Conservation (phyloP, 1,140 invertebrate species). For the Littorina saxatilis region DNA sequence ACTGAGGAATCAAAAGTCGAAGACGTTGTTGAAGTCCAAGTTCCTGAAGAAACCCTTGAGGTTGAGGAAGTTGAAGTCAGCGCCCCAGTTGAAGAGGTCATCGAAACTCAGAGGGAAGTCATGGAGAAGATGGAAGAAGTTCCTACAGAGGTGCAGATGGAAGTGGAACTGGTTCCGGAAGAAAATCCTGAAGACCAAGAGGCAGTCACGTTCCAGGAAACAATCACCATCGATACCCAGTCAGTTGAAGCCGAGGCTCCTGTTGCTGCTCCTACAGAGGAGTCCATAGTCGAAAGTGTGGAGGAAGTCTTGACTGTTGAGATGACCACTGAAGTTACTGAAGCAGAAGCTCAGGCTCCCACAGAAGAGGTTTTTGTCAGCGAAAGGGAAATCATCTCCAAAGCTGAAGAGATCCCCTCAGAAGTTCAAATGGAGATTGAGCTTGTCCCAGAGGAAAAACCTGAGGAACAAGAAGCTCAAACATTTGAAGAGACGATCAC, state of each 20-base stretch:
- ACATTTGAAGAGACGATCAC: slow-evolving; percentile 41
- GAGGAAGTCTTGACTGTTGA: slow-evolving; percentile 43
- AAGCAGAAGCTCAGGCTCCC: slow-evolving; percentile 40
- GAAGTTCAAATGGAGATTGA: slow-evolving; percentile 42
- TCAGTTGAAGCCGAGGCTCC: slow-evolving; percentile 29
- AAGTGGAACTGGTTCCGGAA: slow-evolving; percentile 37
- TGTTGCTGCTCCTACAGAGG: not conserved
- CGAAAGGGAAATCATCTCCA: slow-evolving; percentile 39
- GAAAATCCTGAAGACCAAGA: slow-evolving; percentile 39
- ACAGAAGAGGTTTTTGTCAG: slow-evolving; percentile 42
- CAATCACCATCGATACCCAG: slow-evolving; percentile 35
- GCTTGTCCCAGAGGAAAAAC: slow-evolving; percentile 46
- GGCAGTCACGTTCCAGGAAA: slow-evolving; percentile 39
- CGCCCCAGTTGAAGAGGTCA: slow-evolving; percentile 41
- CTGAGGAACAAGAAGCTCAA: slow-evolving; percentile 48
- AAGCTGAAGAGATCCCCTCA: slow-evolving; percentile 37
- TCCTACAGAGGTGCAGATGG: slow-evolving; percentile 43
- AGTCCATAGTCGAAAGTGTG: slow-evolving; percentile 35
- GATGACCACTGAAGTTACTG: slow-evolving; percentile 39
- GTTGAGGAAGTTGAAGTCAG: slow-evolving; percentile 35
- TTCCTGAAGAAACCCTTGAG: slow-evolving; percentile 25
- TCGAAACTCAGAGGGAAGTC: slow-evolving; percentile 39
- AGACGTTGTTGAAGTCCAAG: slow-evolving; percentile 37
- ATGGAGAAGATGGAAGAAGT: slow-evolving; percentile 41
- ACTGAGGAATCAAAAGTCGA: slow-evolving; percentile 35